Evolutionary conservation across 2,888 invertebrate species (phyloP).

Genomic region (Barypeithes pellucidus): DNA sequence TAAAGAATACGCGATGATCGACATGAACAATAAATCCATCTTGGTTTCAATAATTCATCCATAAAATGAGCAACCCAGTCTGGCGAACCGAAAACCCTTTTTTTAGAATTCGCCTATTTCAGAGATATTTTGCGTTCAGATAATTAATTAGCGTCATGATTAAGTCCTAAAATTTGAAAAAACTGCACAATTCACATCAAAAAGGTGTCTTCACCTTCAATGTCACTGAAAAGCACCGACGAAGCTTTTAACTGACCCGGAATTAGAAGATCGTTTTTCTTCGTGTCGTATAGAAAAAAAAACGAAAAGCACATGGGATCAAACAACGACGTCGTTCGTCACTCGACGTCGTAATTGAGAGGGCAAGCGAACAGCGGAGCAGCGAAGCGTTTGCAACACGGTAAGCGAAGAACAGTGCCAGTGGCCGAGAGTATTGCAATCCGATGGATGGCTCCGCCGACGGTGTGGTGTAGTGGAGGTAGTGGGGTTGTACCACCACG

Average conservation of each 20-base stretch:
- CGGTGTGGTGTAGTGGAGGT: constrained; percentile 37
- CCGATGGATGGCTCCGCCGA: constrained; percentile 49
- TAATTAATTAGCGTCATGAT: neutral
- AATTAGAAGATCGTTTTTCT: neutral
- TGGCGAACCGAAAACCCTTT: too few relatives aligned
- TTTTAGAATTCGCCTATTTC: too few relatives aligned
- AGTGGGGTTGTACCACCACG: constrained; percentile 49
- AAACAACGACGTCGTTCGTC: constrained; percentile 32
- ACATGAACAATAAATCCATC: too few relatives aligned
- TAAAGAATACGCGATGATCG: too few relatives aligned
- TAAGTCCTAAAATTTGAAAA: neutral
- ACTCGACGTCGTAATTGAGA: constrained; percentile 36
- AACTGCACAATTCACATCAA: neutral
- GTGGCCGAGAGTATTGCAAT: constrained; percentile 35
- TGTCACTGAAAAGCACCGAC: constrained; percentile 8
- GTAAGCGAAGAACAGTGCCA: constrained; percentile 39
- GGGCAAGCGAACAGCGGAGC: constrained; percentile 40
- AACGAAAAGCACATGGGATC: constrained; percentile 40
- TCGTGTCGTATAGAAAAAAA: constrained; percentile 12
- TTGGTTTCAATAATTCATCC: too few relatives aligned
- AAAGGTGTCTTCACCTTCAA: neutral
- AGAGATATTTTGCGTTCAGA: neutral
- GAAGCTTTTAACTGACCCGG: neutral
- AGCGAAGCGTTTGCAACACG: constrained; percentile 37
- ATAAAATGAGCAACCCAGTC: too few relatives aligned